phyloP scores from a whole-genome alignment of 2,113 vertebrate genomes.

The Alaudala cheleensis region DNA sequence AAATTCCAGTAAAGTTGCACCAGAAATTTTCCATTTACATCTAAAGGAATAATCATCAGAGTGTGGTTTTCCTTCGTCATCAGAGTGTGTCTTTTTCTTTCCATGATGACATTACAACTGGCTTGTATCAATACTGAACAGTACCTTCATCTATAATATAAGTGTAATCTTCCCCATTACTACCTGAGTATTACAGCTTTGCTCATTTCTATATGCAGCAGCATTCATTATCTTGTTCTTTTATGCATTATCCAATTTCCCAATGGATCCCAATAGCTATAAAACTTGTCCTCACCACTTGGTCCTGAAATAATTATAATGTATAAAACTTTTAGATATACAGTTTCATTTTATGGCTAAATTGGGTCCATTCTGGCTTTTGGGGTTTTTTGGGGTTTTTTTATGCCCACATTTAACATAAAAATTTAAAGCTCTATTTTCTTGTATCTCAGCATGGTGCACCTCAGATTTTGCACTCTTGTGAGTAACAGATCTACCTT shows the following conservation, averaged over 20 bases:
- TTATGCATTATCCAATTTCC: slow-evolving; percentile 51
- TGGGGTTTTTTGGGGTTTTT: not conserved
- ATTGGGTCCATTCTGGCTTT: not conserved
- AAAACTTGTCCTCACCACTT: slow-evolving; percentile 18
- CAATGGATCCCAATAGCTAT: not conserved
- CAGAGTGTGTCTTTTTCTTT: not conserved
- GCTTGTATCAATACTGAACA: not conserved
- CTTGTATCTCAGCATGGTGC: not conserved
- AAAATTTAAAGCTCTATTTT: slow-evolving; percentile 37
- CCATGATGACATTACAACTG: not conserved
- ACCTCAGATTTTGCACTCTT: not conserved
- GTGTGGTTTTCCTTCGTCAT: accelerated
- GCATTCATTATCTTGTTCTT: slow-evolving; percentile 25
- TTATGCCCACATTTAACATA: not conserved
- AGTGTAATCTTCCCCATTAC: not conserved
- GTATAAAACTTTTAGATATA: not conserved
- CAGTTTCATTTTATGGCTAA: slow-evolving; percentile 9
- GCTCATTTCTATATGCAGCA: not conserved
- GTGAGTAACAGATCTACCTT: not conserved
- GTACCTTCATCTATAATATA: not conserved
- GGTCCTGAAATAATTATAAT: slow-evolving; percentile 29
- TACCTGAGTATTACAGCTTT: not conserved
- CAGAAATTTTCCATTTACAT: not conserved
- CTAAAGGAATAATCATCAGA: not conserved
- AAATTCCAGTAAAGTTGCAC: not conserved